A percentile compares a stretch with the other conserved stretches of the same genome.
These are phyloP conservation scores for Chymomyza fuscimana DNA, from an alignment of 2,888 invertebrate genomes.

Conservation along the genomic window DNA sequence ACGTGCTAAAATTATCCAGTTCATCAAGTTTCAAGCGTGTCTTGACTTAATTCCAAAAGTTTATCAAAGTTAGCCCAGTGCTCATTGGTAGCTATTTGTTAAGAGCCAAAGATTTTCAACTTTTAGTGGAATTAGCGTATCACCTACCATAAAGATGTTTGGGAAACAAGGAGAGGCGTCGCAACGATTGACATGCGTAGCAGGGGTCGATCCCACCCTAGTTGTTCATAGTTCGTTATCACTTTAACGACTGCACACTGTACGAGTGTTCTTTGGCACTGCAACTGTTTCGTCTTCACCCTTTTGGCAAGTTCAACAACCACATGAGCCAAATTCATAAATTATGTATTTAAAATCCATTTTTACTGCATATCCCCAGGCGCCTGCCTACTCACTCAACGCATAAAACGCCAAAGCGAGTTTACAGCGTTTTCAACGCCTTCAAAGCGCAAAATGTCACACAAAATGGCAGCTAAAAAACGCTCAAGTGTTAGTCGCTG, in stretches of 20 bases:
- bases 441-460: not conserved
- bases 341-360: conserved; percentile 51
- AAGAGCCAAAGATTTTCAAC: too few relatives aligned
- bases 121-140: too few relatives aligned
- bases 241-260: not conserved
- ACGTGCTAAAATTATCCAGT: too few relatives aligned
- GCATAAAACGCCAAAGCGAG: conserved; percentile 7
- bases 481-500: not conserved
- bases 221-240: too few relatives aligned
- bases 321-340: conserved; percentile 4
- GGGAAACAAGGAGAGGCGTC: too few relatives aligned
- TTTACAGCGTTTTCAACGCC: not conserved
- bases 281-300: not conserved
- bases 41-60: too few relatives aligned
- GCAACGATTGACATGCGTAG: too few relatives aligned
- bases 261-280: not conserved
- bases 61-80: too few relatives aligned
- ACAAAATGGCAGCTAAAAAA: not conserved
- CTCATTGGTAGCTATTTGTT: too few relatives aligned
- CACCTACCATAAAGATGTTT: too few relatives aligned
- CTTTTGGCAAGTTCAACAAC: not conserved
- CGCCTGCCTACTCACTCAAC: conserved; percentile 27
- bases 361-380: conserved; percentile 66
- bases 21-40: too few relatives aligned
- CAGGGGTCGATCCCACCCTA: too few relatives aligned